Evolutionary conservation across 2,797 vertebrate species (phyloP).

Genomic region (Hylomyscus alleni): DNA sequence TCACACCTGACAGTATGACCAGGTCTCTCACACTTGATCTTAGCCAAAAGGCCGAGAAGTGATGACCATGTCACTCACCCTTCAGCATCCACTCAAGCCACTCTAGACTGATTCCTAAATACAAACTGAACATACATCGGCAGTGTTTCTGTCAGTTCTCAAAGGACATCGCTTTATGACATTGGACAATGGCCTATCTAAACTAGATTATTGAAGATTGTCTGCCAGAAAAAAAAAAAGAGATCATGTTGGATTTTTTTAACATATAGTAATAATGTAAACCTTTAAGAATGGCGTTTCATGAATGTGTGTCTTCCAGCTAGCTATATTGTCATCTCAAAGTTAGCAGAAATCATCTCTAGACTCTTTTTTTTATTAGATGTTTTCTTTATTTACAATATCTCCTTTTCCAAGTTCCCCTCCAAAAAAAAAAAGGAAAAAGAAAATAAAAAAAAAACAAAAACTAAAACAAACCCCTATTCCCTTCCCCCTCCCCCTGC

Average conservation of each 20-base stretch:
- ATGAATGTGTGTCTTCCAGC: background rate
- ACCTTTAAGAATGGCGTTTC: slow-evolving; percentile 4
- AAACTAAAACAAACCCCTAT: no score
- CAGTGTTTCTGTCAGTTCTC: background rate
- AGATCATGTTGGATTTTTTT: background rate
- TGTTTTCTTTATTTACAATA: no score
- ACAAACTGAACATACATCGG: background rate
- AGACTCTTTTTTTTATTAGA: background rate
- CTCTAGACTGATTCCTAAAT: background rate
- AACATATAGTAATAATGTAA: background rate
- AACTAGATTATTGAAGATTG: background rate
- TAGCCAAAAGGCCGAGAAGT: no score
- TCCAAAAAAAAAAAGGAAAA: no score
- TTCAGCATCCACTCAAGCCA: background rate
- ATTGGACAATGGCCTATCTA: background rate
- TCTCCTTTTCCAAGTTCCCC: no score
- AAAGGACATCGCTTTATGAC: background rate
- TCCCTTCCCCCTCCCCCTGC: no score
- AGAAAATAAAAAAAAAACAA: no score
- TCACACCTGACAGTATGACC: background rate
- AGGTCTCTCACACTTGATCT: no score
- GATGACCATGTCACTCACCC: background rate
- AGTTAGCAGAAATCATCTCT: background rate
- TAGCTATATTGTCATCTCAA: background rate
- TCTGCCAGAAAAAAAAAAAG: background rate